These are phyloP conservation scores for Agrotis clavis DNA, from an alignment of 2,888 invertebrate species.

Conservation along the genomic window DNA sequence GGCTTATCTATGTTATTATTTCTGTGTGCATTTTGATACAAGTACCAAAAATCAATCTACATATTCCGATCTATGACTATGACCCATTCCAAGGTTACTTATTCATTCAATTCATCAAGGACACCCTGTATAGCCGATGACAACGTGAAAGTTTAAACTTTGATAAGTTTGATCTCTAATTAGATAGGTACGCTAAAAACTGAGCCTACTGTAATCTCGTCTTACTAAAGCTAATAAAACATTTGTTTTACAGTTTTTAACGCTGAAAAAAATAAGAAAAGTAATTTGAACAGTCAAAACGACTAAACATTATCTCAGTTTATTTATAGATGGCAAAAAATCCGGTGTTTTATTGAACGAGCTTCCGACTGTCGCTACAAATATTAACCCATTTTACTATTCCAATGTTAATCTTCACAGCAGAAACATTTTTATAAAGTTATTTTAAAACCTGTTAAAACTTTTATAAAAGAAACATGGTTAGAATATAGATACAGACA, in stretches of 20 bases:
- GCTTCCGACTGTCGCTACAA: constrained; percentile 42
- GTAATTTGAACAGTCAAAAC: constrained; percentile 30
- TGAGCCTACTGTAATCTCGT: background rate
- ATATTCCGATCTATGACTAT: too few relatives aligned
- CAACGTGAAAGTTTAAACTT: too few relatives aligned
- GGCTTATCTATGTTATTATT: too few relatives aligned
- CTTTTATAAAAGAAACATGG: constrained; percentile 38
- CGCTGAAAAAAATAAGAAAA: constrained; percentile 17
- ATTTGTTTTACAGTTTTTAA: background rate
- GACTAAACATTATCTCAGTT: constrained; percentile 38
- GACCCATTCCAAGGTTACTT: too few relatives aligned
- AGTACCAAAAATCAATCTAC: too few relatives aligned
- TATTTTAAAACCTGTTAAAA: constrained; percentile 41
- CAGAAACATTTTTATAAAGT: constrained; percentile 9
- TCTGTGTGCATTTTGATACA: too few relatives aligned
- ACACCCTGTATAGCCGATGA: too few relatives aligned
- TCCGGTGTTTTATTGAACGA: constrained; percentile 42
- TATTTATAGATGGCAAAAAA: constrained; percentile 56
- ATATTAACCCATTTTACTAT: constrained; percentile 62
- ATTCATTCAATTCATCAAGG: too few relatives aligned
- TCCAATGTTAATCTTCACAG: constrained; percentile 32
- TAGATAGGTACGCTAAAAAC: background rate
- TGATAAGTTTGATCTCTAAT: background rate
- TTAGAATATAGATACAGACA: constrained; percentile 44
- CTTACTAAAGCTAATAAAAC: background rate